Percentiles rank a stretch among this genome's conserved stretches.
Evolutionary conservation across 2,888 invertebrate genomes (phyloP).

Genomic region (Idaea straminata): DNA sequence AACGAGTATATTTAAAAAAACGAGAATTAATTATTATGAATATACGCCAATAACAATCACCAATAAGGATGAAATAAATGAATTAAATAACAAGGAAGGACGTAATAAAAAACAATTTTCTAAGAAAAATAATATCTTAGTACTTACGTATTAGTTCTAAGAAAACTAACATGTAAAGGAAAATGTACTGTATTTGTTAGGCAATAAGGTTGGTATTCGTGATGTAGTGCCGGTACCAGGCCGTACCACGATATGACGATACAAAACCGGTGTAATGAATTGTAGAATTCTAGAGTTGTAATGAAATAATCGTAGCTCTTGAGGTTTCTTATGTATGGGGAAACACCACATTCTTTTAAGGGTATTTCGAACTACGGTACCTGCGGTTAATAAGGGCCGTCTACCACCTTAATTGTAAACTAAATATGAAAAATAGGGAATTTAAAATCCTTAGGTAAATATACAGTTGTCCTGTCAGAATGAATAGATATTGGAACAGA

Average conservation of each 20-base stretch:
- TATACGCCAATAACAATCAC: background rate
- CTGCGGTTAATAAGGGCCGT: too few relatives aligned
- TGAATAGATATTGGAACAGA: too few relatives aligned
- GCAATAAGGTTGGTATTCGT: slow-evolving; percentile 8
- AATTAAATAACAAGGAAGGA: background rate
- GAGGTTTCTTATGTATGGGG: background rate
- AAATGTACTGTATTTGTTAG: slow-evolving; percentile 27
- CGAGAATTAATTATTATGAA: background rate
- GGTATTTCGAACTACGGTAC: too few relatives aligned
- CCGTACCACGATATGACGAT: slow-evolving; percentile 33
- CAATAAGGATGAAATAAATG: background rate
- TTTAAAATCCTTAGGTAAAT: too few relatives aligned
- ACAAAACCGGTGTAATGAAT: background rate
- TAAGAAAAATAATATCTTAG: background rate
- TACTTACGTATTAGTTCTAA: slow-evolving; percentile 15
- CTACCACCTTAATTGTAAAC: too few relatives aligned
- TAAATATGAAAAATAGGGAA: too few relatives aligned
- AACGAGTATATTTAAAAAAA: background rate
- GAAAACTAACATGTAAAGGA: slow-evolving; percentile 39
- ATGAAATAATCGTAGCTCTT: background rate
- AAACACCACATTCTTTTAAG: background rate
- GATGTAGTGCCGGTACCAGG: slow-evolving; percentile 28
- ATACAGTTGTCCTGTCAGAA: too few relatives aligned
- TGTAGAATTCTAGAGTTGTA: slow-evolving; percentile 1
- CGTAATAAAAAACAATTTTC: background rate